Base-by-base conservation (phyloP, 2,113 vertebrate species). In the Sardina pilchardus region DNA sequence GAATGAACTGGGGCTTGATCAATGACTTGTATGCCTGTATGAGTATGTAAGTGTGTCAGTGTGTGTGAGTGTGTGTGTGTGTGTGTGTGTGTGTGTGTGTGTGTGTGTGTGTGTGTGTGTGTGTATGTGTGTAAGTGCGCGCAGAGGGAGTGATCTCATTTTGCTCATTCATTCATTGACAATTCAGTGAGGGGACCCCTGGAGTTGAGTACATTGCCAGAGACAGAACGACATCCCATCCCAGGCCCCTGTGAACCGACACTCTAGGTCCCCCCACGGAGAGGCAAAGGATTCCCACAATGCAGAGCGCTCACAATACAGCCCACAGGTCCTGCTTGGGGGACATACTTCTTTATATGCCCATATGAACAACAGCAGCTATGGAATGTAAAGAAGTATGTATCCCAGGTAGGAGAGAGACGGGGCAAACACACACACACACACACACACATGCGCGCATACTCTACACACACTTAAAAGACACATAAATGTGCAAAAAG, bases 301-400 rank as follows among this genome's bases (percentile, higher is more conserved):
- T 67, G 59, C 24, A 10, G 59, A 67, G n/a, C n/a, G 9, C 7
- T 26, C 59, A 26, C 24, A 67, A 82, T 83, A 48, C 83, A 84
- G 85, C 87, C 90, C 91, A 94, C 93, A 93, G 92, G 93, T 88
- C 97, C 97, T 96, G 96, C 96, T 96, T 97, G 98, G 97, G 97
- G 90, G 90, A 99, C 98, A 97, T 98, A 97, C 98, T 99, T 99
- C 98, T 99, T 99, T 99, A 99, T 98, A 97, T 97, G 95, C 97
- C 98, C 98, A 99, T 99, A 97, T 97, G 97, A 96, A 99, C 96
- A 95, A 96, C 96, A 95, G 94, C 95, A 96, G 93, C 96, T 99
- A 97, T 99, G 98, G 98, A 99, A 99, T 99, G 98, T 99, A 98
- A 99, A 99, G 98, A 99, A 99, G 98, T 99, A 97, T 99, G 98